phyloP scores from a whole-genome alignment of 1,140 invertebrate genomes.

The Ectropis grisescens region DNA sequence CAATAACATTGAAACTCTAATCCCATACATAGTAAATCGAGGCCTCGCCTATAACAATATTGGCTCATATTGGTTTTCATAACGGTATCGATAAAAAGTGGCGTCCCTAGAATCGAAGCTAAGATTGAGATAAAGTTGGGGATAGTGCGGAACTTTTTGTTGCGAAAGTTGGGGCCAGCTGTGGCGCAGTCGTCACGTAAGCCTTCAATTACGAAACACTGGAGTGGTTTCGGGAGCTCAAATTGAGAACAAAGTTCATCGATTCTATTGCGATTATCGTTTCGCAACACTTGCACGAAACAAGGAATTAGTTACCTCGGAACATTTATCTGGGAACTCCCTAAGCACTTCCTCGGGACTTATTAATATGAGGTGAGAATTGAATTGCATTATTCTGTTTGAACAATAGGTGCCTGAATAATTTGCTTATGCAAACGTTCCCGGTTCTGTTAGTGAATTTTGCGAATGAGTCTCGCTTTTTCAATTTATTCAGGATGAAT shows the following conservation, averaged over 20 bases:
- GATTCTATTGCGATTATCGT: conserved; percentile 55
- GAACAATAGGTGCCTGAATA: no score
- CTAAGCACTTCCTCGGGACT: no score
- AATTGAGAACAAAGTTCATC: conserved; percentile 54
- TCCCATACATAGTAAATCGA: conserved; percentile 2
- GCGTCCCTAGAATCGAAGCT: conserved; percentile 46
- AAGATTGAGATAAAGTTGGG: conserved; percentile 61
- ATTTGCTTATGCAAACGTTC: no score
- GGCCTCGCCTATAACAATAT: conserved; percentile 11
- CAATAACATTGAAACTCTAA: no score
- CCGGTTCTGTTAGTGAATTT: no score
- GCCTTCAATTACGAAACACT: conserved; percentile 66
- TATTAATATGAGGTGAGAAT: no score
- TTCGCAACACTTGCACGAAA: conserved; percentile 22
- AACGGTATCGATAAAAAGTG: conserved; percentile 45
- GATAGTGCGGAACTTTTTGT: conserved; percentile 50
- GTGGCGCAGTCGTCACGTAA: conserved; percentile 61
- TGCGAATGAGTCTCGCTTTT: no score
- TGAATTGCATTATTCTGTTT: no score
- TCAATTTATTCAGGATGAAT: no score
- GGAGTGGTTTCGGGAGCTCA: conserved; percentile 40
- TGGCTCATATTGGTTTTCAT: conserved; percentile 21
- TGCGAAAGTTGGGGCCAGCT: conserved; percentile 50
- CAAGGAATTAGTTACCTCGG: conserved; percentile 19
- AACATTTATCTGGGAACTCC: not conserved